Percentiles rank a stretch among this genome's conserved stretches.
Conservation (phyloP, 2,797 vertebrate genomes). For the Percopsis omiscomaycus region DNA sequence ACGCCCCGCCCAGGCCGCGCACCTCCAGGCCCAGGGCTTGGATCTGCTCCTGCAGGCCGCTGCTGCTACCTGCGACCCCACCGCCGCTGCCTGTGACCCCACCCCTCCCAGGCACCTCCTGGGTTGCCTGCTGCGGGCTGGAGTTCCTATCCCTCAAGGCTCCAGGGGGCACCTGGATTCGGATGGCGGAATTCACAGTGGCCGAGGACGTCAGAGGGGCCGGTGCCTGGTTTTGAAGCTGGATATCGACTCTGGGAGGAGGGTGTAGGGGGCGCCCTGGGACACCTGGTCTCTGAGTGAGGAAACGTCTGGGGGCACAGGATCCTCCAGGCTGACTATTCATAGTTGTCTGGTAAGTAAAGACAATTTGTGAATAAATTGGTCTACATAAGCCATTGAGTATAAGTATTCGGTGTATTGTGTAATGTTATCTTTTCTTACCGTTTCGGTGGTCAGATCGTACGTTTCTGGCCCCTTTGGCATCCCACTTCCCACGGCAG, state of each 20-base stretch:
- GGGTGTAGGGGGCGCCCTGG: conserved; percentile 58
- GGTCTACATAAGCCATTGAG: not conserved
- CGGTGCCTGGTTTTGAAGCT: conserved; percentile 58
- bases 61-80: not conserved
- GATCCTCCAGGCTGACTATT: conserved; percentile 54
- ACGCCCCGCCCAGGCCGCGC: conserved; percentile 76
- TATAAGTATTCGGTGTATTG: not conserved
- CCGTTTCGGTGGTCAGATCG: conserved; percentile 71
- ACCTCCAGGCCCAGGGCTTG: conserved; percentile 78
- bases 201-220: conserved; percentile 50
- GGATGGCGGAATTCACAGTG: conserved; percentile 41
- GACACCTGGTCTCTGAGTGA: conserved; percentile 60
- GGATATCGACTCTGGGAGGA: conserved; percentile 70
- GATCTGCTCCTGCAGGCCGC: conserved; percentile 75
- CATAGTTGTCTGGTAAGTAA: conserved; percentile 55
- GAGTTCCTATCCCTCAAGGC: conserved; percentile 53
- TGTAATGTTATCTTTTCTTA: conserved; percentile 39
- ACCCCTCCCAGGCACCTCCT: conserved; percentile 45
- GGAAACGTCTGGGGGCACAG: conserved; percentile 48
- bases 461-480: conserved; percentile 61
- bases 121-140: conserved; percentile 55
- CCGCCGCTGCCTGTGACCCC: conserved; percentile 15
- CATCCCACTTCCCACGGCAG: conserved; percentile 60
- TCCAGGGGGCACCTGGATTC: conserved; percentile 45
- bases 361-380: not conserved